Evolutionary conservation across 2,888 invertebrate species (phyloP), one percentile per base, ranked within the genome.

Genomic region (Xestobium rufovillosum): DNA sequence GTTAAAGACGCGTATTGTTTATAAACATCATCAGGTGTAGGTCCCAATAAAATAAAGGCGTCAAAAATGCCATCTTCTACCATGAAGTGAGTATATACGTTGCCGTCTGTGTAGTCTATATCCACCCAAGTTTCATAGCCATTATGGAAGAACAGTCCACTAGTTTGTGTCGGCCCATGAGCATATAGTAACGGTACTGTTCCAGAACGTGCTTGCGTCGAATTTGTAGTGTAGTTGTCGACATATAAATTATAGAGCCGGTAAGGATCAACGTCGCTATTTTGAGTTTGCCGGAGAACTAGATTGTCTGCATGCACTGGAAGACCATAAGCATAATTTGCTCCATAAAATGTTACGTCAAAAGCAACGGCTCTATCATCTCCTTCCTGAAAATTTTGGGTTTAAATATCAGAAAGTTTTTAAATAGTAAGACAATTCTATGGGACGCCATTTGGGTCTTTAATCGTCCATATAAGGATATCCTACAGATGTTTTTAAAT

Each of bases 71-170:
- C 97, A 35, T 85, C 81, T 65, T 97, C 96, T 2, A 90, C 91
- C 72, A 97, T 89, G 67, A 95, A 96, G 57, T 88, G 84, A 0
- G 83, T 81, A 36, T n/a, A n/a, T n/a, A n/a, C n/a, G n/a, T n/a
- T n/a, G n/a, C n/a, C n/a, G n/a, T n/a, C n/a, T n/a, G n/a, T n/a
- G n/a, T n/a, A n/a, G n/a, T n/a, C n/a, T n/a, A n/a, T n/a, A 55
- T 97, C 96, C 27, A 97, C 78, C 95, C 95, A 97, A 0, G 94
- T 95, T 69, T 97, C 96, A 0, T 96, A 92, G 0, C 94, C 82
- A 69, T 97, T 97, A 57, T 90, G 78, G 91, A 16, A 41, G 34
- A 56, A 50, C 13, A 54, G 32, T n/a, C 42, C 45, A 9, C 33
- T 15, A 19, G 23, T 2, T 29, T 60, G 69, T 64, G 61, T 85